phyloP scores from a whole-genome alignment of 2,797 vertebrate species.

The Falco novaeseelandiae region DNA sequence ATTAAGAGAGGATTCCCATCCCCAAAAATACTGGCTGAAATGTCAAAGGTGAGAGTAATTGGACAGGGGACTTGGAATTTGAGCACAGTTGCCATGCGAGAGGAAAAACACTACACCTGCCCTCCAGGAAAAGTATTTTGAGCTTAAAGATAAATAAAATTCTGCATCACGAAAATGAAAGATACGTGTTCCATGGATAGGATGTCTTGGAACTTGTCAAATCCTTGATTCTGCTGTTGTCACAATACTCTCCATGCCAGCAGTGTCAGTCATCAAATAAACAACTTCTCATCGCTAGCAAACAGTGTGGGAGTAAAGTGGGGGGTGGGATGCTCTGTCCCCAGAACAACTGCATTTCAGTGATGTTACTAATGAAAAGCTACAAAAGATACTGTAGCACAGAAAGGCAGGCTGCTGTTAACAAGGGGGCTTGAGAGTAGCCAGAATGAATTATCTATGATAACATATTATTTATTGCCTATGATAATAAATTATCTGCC shows the following conservation, averaged over 20 bases:
- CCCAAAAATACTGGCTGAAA: slow-evolving; percentile 33
- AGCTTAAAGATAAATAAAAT: slow-evolving; percentile 45
- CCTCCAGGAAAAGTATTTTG: slow-evolving; percentile 37
- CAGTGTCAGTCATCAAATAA: slow-evolving; percentile 10
- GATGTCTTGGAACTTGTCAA: slow-evolving; percentile 26
- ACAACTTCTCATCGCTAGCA: not conserved
- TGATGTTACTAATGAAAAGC: not conserved
- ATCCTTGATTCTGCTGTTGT: not conserved
- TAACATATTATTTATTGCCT: not conserved
- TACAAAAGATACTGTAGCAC: not conserved
- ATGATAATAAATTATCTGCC: not conserved
- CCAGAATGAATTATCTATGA: not conserved
- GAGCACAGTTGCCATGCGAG: slow-evolving; percentile 19
- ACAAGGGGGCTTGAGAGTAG: not conserved
- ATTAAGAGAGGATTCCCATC: slow-evolving; percentile 38
- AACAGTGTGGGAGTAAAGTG: not conserved
- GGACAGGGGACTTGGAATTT: slow-evolving; percentile 15
- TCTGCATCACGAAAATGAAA: not conserved
- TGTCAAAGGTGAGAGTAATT: slow-evolving; percentile 46
- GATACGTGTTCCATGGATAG: not conserved
- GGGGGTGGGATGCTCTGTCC: not conserved
- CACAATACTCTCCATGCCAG: not conserved
- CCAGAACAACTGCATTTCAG: not conserved
- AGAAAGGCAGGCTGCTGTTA: not conserved
- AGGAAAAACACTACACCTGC: slow-evolving; percentile 4